These are phyloP conservation scores for Bembecia ichneumoniformis DNA, from an alignment of 2,888 invertebrate species.

Conservation along the genomic window DNA sequence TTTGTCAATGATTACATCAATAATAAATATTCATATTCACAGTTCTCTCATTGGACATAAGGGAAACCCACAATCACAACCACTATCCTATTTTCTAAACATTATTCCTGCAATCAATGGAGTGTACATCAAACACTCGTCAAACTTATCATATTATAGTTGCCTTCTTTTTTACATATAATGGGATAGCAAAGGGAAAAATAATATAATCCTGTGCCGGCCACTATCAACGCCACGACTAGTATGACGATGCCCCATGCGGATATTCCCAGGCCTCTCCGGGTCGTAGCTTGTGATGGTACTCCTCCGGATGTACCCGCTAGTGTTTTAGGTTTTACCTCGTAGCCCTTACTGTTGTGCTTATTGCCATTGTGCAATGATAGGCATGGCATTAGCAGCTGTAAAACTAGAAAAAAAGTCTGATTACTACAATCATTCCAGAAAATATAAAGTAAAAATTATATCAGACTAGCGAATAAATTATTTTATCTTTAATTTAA, in stretches of 20 bases:
- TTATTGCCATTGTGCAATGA: conserved; percentile 23
- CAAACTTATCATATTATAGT: conserved; percentile 70
- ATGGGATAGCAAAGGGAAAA: conserved; percentile 77
- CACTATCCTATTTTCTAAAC: not conserved
- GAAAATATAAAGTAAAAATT: conserved; percentile 1
- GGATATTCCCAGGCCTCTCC: conserved; percentile 66
- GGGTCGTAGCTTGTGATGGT: conserved; percentile 30
- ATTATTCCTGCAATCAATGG: not conserved
- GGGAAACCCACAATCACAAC: not conserved
- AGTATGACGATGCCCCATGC: conserved; percentile 77
- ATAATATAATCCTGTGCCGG: conserved; percentile 73
- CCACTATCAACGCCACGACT: conserved; percentile 60
- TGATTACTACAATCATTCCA: not conserved
- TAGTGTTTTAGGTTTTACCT: conserved; percentile 26
- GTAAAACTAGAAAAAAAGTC: conserved; percentile 29
- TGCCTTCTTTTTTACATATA: conserved; percentile 67
- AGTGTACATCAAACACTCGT: conserved; percentile 30
- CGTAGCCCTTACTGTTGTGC: conserved; percentile 13
- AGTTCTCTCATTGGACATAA: not conserved
- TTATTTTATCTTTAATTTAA: no score
- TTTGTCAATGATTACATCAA: no score
- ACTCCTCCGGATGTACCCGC: conserved; percentile 30
- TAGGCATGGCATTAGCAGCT: conserved; percentile 24
- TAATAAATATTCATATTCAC: no score
- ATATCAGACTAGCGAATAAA: no score